Evolutionary conservation across 2,888 invertebrate species (phyloP), one percentile per base, ranked within the genome.

Genomic region (Hyles lineata): DNA sequence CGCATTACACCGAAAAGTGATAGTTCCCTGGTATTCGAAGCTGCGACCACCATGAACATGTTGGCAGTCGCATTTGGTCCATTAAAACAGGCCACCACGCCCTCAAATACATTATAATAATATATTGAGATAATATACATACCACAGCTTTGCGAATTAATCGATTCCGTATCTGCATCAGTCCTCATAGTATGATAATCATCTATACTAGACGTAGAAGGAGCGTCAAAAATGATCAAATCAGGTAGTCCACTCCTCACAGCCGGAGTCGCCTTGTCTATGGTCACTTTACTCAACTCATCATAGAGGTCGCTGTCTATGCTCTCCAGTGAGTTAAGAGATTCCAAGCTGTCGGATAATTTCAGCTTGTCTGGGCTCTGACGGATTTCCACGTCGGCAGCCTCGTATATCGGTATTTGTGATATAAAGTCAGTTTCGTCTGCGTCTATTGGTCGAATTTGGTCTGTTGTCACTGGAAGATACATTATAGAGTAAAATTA

Each of bases 331-430:
- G 94, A 94, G 77, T 86, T 85, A 2, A 94, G 81, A 0, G 93
- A 93, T 69, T 92, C 93, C 75, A 90, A 88, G 70, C 93, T 93
- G 77, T 89, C 87, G 0, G 89, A 82, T 15, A 80, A 73, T 77
- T 83, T 81, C 61, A 81, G 73, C 55, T 76, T 79, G 75, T 78
- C 81, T 4, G 90, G 85, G 15, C 90, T 84, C n/a, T 82, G 77
- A 19, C 89, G 79, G 69, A 89, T 85, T 80, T 94, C 94, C 0
- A 93, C 89, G 23, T 91, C 89, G 0, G 91, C 87, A 0, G 93
- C 88, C 73, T 92, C 92, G 82, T 92, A 91, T 70, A 94, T 92
- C 0, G 92, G 92, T 84, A 94, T 94, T 74, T 90, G 89, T 3
- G 93, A 91, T 79, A 89, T 86, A 77, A 85, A 86, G 76, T 93